A percentile compares a stretch with the other conserved stretches of the same genome.
These are phyloP conservation scores for Anas platyrhynchos DNA, from an alignment of 2,113 vertebrate genomes.

Conservation along the genomic window DNA sequence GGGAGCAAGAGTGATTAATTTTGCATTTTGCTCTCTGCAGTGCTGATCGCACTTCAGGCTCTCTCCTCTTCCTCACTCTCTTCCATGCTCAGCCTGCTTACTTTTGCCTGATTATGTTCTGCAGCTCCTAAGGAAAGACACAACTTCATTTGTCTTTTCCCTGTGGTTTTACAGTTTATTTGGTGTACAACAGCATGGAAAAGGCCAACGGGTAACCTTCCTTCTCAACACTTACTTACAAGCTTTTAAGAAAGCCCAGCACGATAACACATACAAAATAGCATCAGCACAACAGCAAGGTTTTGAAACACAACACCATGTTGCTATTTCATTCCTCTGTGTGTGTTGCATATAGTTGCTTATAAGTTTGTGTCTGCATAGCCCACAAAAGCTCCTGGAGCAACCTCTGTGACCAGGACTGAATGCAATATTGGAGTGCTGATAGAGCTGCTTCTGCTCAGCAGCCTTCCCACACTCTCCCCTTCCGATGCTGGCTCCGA, in stretches of 20 bases:
- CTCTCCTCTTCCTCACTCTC: rapidly evolving
- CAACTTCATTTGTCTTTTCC: neutral
- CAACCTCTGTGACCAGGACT: rapidly evolving
- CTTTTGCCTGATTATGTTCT: neutral
- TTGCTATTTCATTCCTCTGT: neutral
- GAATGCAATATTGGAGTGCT: rapidly evolving
- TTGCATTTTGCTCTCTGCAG: neutral
- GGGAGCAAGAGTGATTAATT: neutral
- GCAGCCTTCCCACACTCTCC: neutral
- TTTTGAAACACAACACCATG: neutral
- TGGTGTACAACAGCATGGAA: neutral
- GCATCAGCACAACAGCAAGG: rapidly evolving
- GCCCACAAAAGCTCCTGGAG: rapidly evolving
- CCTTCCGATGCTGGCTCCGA: rapidly evolving
- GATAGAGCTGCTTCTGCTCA: neutral
- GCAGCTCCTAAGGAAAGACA: rapidly evolving
- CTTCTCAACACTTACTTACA: neutral
- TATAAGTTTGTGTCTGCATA: neutral
- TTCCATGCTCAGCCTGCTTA: neutral
- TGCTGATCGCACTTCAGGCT: neutral
- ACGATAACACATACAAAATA: rapidly evolving
- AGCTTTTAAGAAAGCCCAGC: neutral
- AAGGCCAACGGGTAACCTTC: neutral
- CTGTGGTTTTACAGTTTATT: neutral
- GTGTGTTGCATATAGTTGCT: too few species aligned